phyloP scores from a whole-genome alignment of 1,140 invertebrate species.

The Lucilia sericata region DNA sequence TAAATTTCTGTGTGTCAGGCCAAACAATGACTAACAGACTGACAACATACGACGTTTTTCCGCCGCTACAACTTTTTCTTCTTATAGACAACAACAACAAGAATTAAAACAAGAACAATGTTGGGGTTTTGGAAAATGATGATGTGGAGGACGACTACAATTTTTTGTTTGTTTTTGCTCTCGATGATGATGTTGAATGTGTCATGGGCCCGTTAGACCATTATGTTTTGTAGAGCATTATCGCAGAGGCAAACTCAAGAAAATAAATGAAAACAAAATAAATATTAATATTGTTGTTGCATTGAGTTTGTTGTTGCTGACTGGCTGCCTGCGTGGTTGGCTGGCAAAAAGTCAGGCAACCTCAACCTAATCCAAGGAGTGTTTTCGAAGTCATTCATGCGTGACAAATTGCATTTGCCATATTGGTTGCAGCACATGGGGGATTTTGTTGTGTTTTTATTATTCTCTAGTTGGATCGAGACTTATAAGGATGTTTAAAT shows the following conservation, averaged over 20 bases:
- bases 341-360: slow-evolving; percentile 11
- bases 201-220: slow-evolving; percentile 23
- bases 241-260: neutral
- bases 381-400: slow-evolving; percentile 10
- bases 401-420: slow-evolving; percentile 26
- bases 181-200: slow-evolving; percentile 13
- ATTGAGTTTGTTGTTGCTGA: neutral
- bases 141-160: neutral
- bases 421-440: slow-evolving; percentile 18
- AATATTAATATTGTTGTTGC: slow-evolving; percentile 5
- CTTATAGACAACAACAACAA: slow-evolving; percentile 9
- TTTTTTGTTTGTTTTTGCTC: neutral
- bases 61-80: neutral
- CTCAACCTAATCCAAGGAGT: slow-evolving; percentile 23
- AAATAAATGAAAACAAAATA: neutral
- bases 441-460: neutral
- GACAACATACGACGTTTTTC: neutral
- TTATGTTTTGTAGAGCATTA: slow-evolving; percentile 14
- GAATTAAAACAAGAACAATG: neutral
- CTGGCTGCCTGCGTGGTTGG: neutral
- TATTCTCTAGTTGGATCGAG: neutral
- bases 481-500: too few species aligned
- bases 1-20: neutral
- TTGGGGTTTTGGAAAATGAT: neutral
- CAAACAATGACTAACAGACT: slow-evolving; percentile 12